Percentiles rank a stretch among this genome's conserved stretches.
phyloP scores from a whole-genome alignment of 1,140 invertebrate genomes.

The Tetramorium simillimum region DNA sequence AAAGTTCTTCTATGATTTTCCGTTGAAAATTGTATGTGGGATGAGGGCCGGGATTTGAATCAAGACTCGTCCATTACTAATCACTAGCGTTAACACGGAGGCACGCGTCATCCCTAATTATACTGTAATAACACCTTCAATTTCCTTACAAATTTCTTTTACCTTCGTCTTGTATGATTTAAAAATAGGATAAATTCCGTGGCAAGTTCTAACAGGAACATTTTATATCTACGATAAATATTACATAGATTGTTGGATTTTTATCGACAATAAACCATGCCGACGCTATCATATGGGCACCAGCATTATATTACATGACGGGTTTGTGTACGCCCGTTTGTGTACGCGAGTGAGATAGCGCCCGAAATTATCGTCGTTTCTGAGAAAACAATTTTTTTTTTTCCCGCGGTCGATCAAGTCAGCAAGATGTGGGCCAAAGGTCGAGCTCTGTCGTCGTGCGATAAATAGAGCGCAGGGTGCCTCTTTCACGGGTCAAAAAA shows the following conservation, averaged over 20 bases:
- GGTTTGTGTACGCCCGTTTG: background rate
- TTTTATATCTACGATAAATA: slow-evolving; percentile 18
- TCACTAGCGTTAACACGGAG: too few species aligned
- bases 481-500: background rate
- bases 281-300: slow-evolving; percentile 58
- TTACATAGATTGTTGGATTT: slow-evolving; percentile 19
- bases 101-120: too few species aligned
- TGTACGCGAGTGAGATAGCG: slow-evolving; percentile 3
- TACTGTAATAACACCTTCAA: background rate
- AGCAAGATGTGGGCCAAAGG: slow-evolving; percentile 67
- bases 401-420: slow-evolving; percentile 35
- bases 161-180: background rate
- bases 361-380: slow-evolving; percentile 47
- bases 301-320: slow-evolving; percentile 44
- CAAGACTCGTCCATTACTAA: too few species aligned
- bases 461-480: background rate
- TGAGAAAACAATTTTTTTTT: slow-evolving; percentile 66
- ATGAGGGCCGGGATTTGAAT: too few species aligned
- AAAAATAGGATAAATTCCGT: background rate
- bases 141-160: background rate
- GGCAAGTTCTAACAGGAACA: background rate
- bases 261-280: background rate
- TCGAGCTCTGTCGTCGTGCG: slow-evolving; percentile 16
- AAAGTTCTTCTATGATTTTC: too few species aligned
- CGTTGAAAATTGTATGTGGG: too few species aligned